Base-by-base conservation (phyloP, 2,113 vertebrate species). In the Tachycineta bicolor region DNA sequence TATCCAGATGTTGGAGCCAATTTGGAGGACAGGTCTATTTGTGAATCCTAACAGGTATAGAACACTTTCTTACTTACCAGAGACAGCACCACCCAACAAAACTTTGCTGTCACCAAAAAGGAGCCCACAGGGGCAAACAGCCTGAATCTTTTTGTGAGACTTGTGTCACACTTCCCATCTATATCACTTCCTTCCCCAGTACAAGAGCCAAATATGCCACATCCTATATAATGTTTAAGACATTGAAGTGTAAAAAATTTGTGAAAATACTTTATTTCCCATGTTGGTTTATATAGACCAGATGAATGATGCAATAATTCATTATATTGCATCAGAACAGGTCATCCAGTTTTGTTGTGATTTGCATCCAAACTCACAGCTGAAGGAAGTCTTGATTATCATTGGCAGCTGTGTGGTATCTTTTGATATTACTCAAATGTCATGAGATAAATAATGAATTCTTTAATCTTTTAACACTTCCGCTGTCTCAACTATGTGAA, bases 1-100 rank as follows among this genome's bases (percentile, higher is more conserved):
- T 94, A 96, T 94, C 96, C 96, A 98, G 97, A 98, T 97, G 97
- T 98, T 97, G 81, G 86, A 96, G 96, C 83, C 93, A 96, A 94
- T 96, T 94, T 59, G 53, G 87, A 96, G 76, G 95, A 95, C 90
- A 97, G 89, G 25, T 97, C 87, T 87, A 78, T 82, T 60, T 34
- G 10, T 44, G 87, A 87, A 76, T 81, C 76, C 46, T 77, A 95
- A 89, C n/a, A 81, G 94, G 70, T 73, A 43, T 25, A 53, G 85
- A 89, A 76, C 65, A 71, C 28, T 92, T 77, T 83, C 34, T 67
- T 84, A 87, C 33, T 74, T 89, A 70, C 58, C 95, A 89, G 41
- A 69, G 53, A 79, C 52, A 62, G 4, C 23, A 58, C 23, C 39
- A 60, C 17, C 55, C 73, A 82, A 79, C 87, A 91, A 74, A 87